Base-by-base conservation (phyloP, 2,888 invertebrate species). In the Holacanthella duospinosa region DNA sequence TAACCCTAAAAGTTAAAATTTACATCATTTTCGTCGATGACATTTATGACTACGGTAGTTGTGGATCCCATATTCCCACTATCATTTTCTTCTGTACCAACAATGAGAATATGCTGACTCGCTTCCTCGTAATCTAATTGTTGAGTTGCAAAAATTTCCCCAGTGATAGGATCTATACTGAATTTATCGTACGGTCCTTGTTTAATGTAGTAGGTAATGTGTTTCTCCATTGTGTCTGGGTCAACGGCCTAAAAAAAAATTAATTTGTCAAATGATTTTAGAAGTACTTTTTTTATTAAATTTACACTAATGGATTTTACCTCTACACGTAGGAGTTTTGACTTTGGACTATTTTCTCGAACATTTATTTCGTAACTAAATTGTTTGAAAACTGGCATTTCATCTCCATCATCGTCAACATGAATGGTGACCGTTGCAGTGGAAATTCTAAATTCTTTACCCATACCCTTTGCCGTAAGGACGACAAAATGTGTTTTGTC, bases 381-480 rank as follows among this genome's bases (percentile, higher is more conserved):
- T 68, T 86, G 84, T 60, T 80, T 80, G 77, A 93, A 93, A 56
- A 86, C 80, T 0, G 93, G 93, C 44, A 85, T 80, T 77, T 93
- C 92, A 75, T 93, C 93, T 61, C 87, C 85, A 0, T 87, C 80
- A 75, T 93, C 93, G 59, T 84, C 80, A 0, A 93, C 89, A 71
- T 82, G 80, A 0, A 93, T 85, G 0, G 89, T 86, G 12, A 93
- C 89, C 0, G 89, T 89, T 0, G 92, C 90, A 0, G 93, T 92
- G 1, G 91, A 90, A 43, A 92, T 80, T 19, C 92, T 82, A 2
- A 88, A 86, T 80, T 92, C 90, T 0, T 87, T 84, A 0, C 90
- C 93, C 25, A 89, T 89, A 75, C 93, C 93, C 75, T 85, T 86
- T 1, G 93, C 93, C 0, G 91, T 92, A 9, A 93, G 89, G 53